Percentiles rank a stretch among this genome's conserved stretches.
These are phyloP conservation scores for Gastrophryne carolinensis DNA, from an alignment of 2,797 vertebrate genomes.

Conservation along the genomic window DNA sequence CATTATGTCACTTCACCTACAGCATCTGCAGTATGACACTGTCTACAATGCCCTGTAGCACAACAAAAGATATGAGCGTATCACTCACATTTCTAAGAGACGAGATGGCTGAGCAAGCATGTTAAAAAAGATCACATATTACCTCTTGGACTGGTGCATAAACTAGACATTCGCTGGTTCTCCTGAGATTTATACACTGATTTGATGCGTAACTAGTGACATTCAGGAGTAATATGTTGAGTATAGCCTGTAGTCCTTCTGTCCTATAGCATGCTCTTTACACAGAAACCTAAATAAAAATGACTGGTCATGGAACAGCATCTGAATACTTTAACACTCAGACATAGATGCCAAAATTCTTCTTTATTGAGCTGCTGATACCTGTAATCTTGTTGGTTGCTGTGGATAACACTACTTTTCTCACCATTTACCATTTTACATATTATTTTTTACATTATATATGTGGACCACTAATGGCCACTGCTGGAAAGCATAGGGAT, in stretches of 20 bases:
- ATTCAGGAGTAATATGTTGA: neutral
- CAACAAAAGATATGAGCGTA: neutral
- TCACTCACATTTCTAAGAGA: neutral
- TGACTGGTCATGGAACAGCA: neutral
- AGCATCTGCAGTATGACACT: neutral
- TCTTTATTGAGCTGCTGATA: too few relatives aligned
- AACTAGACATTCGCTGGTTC: neutral
- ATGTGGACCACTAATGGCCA: too few relatives aligned
- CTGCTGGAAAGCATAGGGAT: too few relatives aligned
- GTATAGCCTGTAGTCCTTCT: neutral
- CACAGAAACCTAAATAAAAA: neutral
- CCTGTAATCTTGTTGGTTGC: too few relatives aligned
- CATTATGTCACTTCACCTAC: neutral
- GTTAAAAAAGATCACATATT: conserved; percentile 8
- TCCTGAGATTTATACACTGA: neutral
- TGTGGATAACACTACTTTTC: too few relatives aligned
- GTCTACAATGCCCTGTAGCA: neutral
- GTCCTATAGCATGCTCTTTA: neutral
- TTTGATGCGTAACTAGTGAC: conserved; percentile 7
- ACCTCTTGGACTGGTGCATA: neutral
- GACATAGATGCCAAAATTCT: too few relatives aligned
- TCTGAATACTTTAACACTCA: neutral
- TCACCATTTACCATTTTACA: too few relatives aligned
- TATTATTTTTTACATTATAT: too few relatives aligned
- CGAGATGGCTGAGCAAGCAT: neutral